Evolutionary conservation across 1,140 invertebrate species (phyloP).

Genomic region (Zaprionus capensis): DNA sequence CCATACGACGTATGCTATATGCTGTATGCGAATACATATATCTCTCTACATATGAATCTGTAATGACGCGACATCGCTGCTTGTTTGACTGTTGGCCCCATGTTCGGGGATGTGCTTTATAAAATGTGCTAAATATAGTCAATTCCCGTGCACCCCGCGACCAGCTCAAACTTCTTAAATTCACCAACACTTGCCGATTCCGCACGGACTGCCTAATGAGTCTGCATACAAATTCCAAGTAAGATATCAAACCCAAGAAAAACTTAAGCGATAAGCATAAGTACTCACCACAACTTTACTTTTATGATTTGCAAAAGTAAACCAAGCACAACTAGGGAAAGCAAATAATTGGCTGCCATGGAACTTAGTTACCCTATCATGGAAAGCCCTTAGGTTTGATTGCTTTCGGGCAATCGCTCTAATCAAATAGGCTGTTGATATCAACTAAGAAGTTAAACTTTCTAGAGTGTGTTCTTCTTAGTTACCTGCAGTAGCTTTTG

Average conservation of each 20-base stretch:
- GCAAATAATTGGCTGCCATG: neutral
- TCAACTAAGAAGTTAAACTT: too few species aligned
- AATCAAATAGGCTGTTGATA: neutral
- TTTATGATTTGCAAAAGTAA: neutral
- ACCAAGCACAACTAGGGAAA: neutral
- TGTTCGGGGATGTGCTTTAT: neutral
- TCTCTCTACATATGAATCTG: neutral
- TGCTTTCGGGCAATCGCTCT: neutral
- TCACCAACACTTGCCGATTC: neutral
- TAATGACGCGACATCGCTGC: conserved; percentile 2
- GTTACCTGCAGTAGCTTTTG: neutral
- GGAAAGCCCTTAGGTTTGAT: neutral
- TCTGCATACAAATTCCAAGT: neutral
- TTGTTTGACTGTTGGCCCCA: neutral
- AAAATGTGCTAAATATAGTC: conserved; percentile 3
- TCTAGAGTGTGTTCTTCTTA: too few species aligned
- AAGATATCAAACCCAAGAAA: conserved; percentile 2
- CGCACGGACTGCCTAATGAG: neutral
- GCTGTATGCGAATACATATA: neutral
- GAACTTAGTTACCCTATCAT: neutral
- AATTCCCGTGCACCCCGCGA: neutral
- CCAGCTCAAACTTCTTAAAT: neutral
- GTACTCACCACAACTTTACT: neutral
- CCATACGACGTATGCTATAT: neutral
- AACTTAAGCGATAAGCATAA: neutral